These are phyloP conservation scores for Eulemur albifrons DNA, from an alignment of 2,797 vertebrate species.

Conservation along the genomic window DNA sequence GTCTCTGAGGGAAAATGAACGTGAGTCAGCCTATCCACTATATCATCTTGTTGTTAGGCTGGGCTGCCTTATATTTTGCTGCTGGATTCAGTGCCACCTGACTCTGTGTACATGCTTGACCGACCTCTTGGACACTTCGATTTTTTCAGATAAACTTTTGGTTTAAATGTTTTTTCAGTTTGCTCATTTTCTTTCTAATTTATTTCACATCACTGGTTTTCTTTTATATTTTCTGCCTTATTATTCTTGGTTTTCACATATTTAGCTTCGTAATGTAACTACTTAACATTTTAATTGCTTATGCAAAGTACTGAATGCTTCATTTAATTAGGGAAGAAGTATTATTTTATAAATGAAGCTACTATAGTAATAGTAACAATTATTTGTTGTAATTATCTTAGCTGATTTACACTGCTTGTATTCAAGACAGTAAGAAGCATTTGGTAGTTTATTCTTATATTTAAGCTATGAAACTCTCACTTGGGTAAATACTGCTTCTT, in stretches of 20 bases:
- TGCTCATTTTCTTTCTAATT: neutral
- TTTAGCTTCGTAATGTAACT: neutral
- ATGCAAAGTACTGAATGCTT: neutral
- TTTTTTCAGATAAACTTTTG: neutral
- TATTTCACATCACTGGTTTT: neutral
- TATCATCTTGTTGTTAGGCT: neutral
- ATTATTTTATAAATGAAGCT: constrained; percentile 40
- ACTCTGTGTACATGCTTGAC: neutral
- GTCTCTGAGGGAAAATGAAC: neutral
- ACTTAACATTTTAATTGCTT: constrained; percentile 27
- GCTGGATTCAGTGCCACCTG: neutral
- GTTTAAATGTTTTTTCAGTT: constrained; percentile 25
- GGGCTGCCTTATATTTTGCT: neutral
- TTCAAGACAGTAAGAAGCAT: neutral
- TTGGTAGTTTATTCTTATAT: neutral
- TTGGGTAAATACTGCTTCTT: neutral
- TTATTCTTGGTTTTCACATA: constrained; percentile 16
- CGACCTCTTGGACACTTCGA: neutral
- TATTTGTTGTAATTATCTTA: constrained; percentile 28
- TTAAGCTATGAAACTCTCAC: constrained; percentile 22
- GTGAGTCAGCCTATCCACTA: neutral
- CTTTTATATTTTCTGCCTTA: constrained; percentile 4
- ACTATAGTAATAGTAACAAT: neutral
- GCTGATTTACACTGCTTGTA: neutral
- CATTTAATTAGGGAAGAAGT: constrained; percentile 5